phyloP scores from a whole-genome alignment of 2,888 invertebrate species.

The Thereva unica region DNA sequence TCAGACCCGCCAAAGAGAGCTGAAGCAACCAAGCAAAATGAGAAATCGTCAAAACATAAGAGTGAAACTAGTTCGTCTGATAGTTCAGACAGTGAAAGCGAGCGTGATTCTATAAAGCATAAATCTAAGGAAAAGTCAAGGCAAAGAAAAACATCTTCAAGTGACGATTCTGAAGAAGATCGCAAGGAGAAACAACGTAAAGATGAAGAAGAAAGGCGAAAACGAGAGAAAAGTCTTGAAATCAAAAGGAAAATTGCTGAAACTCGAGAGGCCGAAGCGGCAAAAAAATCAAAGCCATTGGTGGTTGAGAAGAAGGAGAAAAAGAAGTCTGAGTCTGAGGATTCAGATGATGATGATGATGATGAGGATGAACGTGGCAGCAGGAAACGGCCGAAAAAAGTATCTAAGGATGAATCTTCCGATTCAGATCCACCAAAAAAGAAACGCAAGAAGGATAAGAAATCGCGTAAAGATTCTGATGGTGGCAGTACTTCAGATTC shows the following conservation, averaged over 20 bases:
- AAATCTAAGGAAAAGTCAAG: slow-evolving; percentile 55
- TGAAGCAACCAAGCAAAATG: slow-evolving; percentile 43
- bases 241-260: slow-evolving; percentile 62
- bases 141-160: slow-evolving; percentile 52
- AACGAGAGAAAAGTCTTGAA: slow-evolving; percentile 49
- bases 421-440: slow-evolving; percentile 62
- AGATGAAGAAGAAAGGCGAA: slow-evolving; percentile 12
- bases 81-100: slow-evolving; percentile 49
- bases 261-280: slow-evolving; percentile 62
- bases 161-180: slow-evolving; percentile 61
- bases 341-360: slow-evolving; percentile 55
- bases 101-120: slow-evolving; percentile 61
- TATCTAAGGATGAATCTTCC: slow-evolving; percentile 58
- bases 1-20: slow-evolving; percentile 28
- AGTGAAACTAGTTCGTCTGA: slow-evolving; percentile 57
- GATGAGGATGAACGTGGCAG: background rate
- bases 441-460: slow-evolving; percentile 61
- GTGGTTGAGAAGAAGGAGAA: slow-evolving; percentile 30
- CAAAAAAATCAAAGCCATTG: slow-evolving; percentile 55
- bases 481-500: slow-evolving; percentile 67
- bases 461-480: slow-evolving; percentile 58
- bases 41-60: slow-evolving; percentile 49
- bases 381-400: slow-evolving; percentile 49
- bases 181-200: background rate
- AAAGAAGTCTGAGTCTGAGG: slow-evolving; percentile 59